Percentiles rank a stretch among this genome's conserved stretches.
phyloP scores from a whole-genome alignment of 2,797 vertebrate species.

The Melanotaenia nigrans region DNA sequence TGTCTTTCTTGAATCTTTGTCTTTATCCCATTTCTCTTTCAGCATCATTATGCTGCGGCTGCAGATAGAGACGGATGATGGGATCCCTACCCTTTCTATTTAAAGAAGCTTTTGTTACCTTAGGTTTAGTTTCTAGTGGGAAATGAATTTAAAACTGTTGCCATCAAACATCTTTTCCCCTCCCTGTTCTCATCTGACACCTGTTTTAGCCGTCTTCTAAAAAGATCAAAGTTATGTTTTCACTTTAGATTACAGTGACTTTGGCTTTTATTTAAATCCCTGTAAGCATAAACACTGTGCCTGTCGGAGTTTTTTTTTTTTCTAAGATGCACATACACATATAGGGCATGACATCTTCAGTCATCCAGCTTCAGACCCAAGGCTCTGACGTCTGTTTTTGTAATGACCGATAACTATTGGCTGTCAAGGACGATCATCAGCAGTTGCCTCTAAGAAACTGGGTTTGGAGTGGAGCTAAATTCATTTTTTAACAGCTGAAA shows the following conservation, averaged over 20 bases:
- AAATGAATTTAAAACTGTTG: constrained; percentile 50
- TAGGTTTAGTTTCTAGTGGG: constrained; percentile 53
- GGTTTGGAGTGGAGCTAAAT: constrained; percentile 43
- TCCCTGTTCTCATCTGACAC: constrained; percentile 39
- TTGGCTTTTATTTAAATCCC: constrained; percentile 50
- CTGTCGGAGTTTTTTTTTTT: constrained; percentile 26
- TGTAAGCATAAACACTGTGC: constrained; percentile 45
- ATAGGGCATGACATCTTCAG: constrained; percentile 61
- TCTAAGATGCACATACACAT: constrained; percentile 39
- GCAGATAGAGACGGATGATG: constrained; percentile 72
- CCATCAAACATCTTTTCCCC: constrained; percentile 41
- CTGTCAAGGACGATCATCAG: constrained; percentile 90
- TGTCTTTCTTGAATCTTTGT: constrained; percentile 75
- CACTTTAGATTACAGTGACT: constrained; percentile 29
- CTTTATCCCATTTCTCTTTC: constrained; percentile 74
- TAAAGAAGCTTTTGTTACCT: constrained; percentile 70
- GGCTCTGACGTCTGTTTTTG: constrained; percentile 90
- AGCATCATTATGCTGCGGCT: constrained; percentile 56
- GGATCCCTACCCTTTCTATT: constrained; percentile 64
- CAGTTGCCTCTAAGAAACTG: constrained; percentile 84
- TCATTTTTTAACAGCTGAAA: background rate
- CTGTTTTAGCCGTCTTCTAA: constrained; percentile 29
- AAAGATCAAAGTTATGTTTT: constrained; percentile 22
- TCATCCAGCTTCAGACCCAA: constrained; percentile 74
- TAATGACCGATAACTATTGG: constrained; percentile 95